A percentile compares a stretch with the other conserved stretches of the same genome.
These are phyloP conservation scores for Lampris megalopsis DNA, from an alignment of 2,113 vertebrate species.

Conservation along the genomic window DNA sequence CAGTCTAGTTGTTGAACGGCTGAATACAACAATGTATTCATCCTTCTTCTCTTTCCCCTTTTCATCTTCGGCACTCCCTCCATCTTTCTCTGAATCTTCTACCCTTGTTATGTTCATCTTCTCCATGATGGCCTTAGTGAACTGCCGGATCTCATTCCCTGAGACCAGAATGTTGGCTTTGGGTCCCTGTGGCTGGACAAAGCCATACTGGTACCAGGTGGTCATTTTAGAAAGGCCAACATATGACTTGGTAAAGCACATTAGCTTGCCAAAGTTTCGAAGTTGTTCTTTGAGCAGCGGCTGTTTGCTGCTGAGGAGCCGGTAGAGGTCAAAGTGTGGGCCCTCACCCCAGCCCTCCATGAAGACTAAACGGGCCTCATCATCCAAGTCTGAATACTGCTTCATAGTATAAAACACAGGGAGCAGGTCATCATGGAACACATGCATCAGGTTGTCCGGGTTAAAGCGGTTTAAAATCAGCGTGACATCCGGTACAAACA, in stretches of 20 bases:
- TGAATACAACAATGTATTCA: slow-evolving; percentile 94
- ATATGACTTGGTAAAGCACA: slow-evolving; percentile 95
- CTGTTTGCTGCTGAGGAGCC: slow-evolving; percentile 92
- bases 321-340: slow-evolving; percentile 93
- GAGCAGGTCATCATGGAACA: slow-evolving; percentile 96
- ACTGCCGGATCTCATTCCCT: slow-evolving; percentile 94
- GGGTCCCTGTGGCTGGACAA: slow-evolving; percentile 96
- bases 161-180: slow-evolving; percentile 97
- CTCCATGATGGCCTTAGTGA: slow-evolving; percentile 85
- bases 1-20: slow-evolving; percentile 91
- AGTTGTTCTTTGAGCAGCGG: slow-evolving; percentile 93
- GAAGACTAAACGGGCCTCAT: slow-evolving; percentile 91
- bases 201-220: slow-evolving; percentile 99
- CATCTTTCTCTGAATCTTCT: slow-evolving; percentile 72
- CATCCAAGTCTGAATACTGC: slow-evolving; percentile 91
- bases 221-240: slow-evolving; percentile 96
- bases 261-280: slow-evolving; percentile 90
- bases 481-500: slow-evolving; percentile 94
- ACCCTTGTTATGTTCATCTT: slow-evolving; percentile 87
- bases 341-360: slow-evolving; percentile 98
- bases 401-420: slow-evolving; percentile 96
- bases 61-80: slow-evolving; percentile 48
- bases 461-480: slow-evolving; percentile 97
- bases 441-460: slow-evolving; percentile 97
- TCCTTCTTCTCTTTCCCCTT: slow-evolving; percentile 73